Evolutionary conservation across 2,888 invertebrate genomes (phyloP).

Genomic region (Drosophila koepferae): DNA sequence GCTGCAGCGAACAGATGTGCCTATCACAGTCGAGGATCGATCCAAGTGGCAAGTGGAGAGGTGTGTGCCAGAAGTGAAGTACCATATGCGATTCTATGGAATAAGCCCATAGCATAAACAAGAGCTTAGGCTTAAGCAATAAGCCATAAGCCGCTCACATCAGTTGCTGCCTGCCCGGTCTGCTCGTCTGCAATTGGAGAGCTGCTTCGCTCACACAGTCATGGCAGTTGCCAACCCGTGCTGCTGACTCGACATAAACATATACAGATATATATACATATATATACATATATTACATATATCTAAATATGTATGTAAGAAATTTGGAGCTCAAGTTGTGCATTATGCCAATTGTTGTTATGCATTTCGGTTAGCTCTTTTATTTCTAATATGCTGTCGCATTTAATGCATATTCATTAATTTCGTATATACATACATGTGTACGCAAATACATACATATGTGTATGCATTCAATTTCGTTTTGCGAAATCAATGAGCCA

Average conservation of each 20-base stretch:
- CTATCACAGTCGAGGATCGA: slow-evolving; percentile 62
- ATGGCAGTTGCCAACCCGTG: slow-evolving; percentile 38
- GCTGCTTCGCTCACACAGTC: slow-evolving; percentile 12
- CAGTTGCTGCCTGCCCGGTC: slow-evolving; percentile 13
- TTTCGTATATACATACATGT: slow-evolving; percentile 24
- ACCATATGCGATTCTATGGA: slow-evolving; percentile 59
- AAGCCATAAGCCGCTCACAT: slow-evolving; percentile 47
- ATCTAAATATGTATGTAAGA: slow-evolving; percentile 9
- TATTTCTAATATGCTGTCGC: slow-evolving; percentile 59
- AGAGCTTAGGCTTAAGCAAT: slow-evolving; percentile 60
- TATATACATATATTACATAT: slow-evolving; percentile 13
- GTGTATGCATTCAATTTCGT: slow-evolving; percentile 75
- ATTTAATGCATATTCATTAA: slow-evolving; percentile 47
- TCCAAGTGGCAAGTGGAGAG: slow-evolving; percentile 32
- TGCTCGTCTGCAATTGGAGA: slow-evolving; percentile 55
- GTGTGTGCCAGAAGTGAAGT: slow-evolving; percentile 32
- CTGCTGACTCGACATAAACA: slow-evolving; percentile 50
- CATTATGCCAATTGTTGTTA: slow-evolving; percentile 46
- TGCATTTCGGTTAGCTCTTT: slow-evolving; percentile 39
- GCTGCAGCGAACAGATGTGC: slow-evolving; percentile 40
- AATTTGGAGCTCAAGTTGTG: slow-evolving; percentile 35
- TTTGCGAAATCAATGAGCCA: slow-evolving; percentile 76
- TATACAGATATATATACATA: slow-evolving; percentile 22
- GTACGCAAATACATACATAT: slow-evolving; percentile 11
- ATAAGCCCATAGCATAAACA: slow-evolving; percentile 57